Percentiles rank a stretch among this genome's conserved stretches.
phyloP scores from a whole-genome alignment of 2,888 invertebrate genomes.

The Lepidonotus clava region DNA sequence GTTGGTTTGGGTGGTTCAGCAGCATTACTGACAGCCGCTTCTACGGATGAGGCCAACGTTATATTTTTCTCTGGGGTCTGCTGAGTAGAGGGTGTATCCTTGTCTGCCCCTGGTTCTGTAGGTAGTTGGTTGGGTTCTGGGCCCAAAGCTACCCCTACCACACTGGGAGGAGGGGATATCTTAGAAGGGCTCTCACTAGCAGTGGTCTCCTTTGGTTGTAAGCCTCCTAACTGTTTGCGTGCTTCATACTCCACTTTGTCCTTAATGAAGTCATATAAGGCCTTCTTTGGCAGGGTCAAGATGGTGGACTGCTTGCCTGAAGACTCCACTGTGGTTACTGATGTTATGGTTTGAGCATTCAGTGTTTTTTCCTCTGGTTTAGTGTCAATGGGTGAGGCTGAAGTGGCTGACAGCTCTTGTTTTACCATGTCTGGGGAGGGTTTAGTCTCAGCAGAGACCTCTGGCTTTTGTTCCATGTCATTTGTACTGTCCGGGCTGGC shows the following conservation, averaged over 20 bases:
- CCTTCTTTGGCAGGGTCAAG: background rate
- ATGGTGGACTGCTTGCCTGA: slow-evolving; percentile 2
- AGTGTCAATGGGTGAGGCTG: background rate
- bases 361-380: too few relatives aligned
- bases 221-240: slow-evolving; percentile 12
- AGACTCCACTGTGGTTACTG: background rate
- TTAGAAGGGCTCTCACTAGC: background rate
- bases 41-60: background rate
- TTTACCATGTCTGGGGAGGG: background rate
- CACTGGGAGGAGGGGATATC: too few relatives aligned
- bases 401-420: background rate
- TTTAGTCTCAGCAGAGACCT: background rate
- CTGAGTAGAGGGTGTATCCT: background rate
- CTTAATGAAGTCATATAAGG: slow-evolving; percentile 9
- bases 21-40: background rate
- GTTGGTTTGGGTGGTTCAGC: background rate
- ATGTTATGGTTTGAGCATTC: background rate
- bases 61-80: background rate
- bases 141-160: too few relatives aligned
- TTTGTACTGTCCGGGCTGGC: slow-evolving; percentile 56
- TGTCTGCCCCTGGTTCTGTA: background rate
- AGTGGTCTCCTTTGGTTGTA: background rate
- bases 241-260: slow-evolving; percentile 36
- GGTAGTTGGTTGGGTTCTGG: too few relatives aligned
- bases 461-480: slow-evolving; percentile 3